These are phyloP conservation scores for Acronicta alni DNA, from an alignment of 2,888 invertebrate species.

Conservation along the genomic window DNA sequence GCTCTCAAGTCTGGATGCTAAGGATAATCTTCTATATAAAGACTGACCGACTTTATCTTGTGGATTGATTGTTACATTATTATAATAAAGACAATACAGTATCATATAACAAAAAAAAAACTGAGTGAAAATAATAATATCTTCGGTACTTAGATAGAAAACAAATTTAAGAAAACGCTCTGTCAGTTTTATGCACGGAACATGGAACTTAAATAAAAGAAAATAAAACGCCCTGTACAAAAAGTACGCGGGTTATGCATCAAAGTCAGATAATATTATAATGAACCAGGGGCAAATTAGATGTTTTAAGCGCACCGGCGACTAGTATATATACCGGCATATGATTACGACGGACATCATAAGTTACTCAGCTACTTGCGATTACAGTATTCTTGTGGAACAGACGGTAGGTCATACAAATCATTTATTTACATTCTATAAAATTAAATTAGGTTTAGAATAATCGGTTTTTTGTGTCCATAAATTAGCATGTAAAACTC, in stretches of 20 bases:
- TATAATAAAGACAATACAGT: too few species aligned
- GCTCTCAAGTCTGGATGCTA: too few species aligned
- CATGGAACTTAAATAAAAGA: conserved; percentile 6
- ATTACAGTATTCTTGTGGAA: conserved; percentile 59
- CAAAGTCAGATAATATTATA: conserved; percentile 74
- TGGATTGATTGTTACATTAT: too few species aligned
- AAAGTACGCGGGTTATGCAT: conserved; percentile 68
- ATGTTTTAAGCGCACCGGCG: conserved; percentile 69
- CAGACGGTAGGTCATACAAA: conserved; percentile 65
- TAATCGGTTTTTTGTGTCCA: not conserved
- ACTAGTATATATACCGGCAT: conserved; percentile 77
- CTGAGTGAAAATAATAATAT: too few species aligned
- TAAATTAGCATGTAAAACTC: too few species aligned
- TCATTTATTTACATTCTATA: conserved; percentile 2
- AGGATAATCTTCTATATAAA: too few species aligned
- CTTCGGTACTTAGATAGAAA: too few species aligned
- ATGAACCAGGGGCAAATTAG: conserved; percentile 78
- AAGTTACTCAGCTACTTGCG: conserved; percentile 69
- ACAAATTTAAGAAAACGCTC: too few species aligned
- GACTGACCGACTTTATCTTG: too few species aligned
- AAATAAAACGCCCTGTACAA: conserved; percentile 51
- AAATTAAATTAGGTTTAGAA: not conserved
- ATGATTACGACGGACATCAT: conserved; percentile 68
- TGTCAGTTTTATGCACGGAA: not conserved
- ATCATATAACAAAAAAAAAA: too few species aligned